Evolutionary conservation across 2,888 invertebrate species (phyloP).

Genomic region (Rhagophthalmus giganteus): DNA sequence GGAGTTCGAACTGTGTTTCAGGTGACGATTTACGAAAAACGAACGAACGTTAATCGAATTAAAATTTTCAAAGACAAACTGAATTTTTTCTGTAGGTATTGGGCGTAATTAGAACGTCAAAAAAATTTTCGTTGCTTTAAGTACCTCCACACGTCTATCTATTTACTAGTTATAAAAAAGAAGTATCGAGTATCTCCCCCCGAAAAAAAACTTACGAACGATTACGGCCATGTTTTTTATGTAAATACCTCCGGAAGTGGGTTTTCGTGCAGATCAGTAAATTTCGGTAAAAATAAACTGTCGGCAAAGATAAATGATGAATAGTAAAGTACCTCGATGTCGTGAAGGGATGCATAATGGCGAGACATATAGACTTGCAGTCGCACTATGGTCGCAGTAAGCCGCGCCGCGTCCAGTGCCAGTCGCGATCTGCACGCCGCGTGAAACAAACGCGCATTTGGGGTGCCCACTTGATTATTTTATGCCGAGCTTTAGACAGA

Average conservation of each 20-base stretch:
- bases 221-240: not conserved
- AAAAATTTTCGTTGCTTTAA: too few relatives aligned
- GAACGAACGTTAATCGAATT: too few relatives aligned
- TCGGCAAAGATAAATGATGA: conserved; percentile 18
- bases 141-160: too few relatives aligned
- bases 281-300: conserved; percentile 8
- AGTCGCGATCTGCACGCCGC: conserved; percentile 40
- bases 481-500: conserved; percentile 23
- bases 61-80: too few relatives aligned
- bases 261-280: conserved; percentile 10
- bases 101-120: too few relatives aligned
- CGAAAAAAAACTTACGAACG: not conserved
- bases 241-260: not conserved
- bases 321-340: conserved; percentile 19
- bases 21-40: too few relatives aligned
- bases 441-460: conserved; percentile 33
- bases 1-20: too few relatives aligned
- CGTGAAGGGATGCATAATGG: conserved; percentile 22
- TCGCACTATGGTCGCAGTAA: conserved; percentile 24
- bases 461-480: conserved; percentile 22
- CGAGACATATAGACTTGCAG: conserved; percentile 28
- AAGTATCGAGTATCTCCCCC: too few relatives aligned
- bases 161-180: too few relatives aligned
- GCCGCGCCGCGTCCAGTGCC: conserved; percentile 26
- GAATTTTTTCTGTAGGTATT: too few relatives aligned